phyloP scores from a whole-genome alignment of 2,797 vertebrate species.

The Columba guinea region DNA sequence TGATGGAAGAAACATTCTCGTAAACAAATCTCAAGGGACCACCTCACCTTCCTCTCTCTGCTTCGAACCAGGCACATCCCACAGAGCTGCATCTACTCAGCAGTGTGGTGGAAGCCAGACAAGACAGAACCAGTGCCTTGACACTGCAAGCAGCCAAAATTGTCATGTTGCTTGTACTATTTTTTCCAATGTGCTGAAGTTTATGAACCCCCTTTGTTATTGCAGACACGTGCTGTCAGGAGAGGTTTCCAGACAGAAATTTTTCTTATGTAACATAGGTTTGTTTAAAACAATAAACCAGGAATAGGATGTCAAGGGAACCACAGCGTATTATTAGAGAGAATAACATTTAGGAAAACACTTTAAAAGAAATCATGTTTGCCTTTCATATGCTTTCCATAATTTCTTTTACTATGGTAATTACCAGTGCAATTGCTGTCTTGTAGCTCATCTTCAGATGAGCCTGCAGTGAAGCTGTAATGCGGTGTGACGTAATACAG shows the following conservation, averaged over 20 bases:
- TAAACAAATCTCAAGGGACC: constrained; percentile 14
- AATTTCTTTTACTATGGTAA: constrained; percentile 5
- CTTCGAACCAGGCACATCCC: constrained; percentile 18
- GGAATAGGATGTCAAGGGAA: not conserved
- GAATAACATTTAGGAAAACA: not conserved
- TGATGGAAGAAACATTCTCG: constrained; percentile 34
- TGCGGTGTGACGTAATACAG: not conserved
- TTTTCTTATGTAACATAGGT: not conserved
- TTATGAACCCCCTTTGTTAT: not conserved
- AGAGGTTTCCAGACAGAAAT: not conserved
- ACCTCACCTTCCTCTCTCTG: not conserved
- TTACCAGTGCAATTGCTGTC: not conserved
- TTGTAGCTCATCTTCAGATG: not conserved
- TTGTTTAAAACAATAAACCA: not conserved
- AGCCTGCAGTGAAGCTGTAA: not conserved
- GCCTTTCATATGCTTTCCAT: not conserved
- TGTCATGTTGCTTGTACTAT: not conserved
- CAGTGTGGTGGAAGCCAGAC: not conserved
- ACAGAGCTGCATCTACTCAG: not conserved
- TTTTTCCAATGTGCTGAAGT: not conserved
- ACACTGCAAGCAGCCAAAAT: not conserved
- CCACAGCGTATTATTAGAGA: rapidly evolving
- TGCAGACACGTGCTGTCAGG: not conserved
- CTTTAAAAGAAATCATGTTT: not conserved
- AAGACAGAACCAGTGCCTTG: not conserved